Percentiles rank a stretch among this genome's conserved stretches.
phyloP scores from a whole-genome alignment of 2,797 vertebrate genomes.

The Discoglossus pictus region DNA sequence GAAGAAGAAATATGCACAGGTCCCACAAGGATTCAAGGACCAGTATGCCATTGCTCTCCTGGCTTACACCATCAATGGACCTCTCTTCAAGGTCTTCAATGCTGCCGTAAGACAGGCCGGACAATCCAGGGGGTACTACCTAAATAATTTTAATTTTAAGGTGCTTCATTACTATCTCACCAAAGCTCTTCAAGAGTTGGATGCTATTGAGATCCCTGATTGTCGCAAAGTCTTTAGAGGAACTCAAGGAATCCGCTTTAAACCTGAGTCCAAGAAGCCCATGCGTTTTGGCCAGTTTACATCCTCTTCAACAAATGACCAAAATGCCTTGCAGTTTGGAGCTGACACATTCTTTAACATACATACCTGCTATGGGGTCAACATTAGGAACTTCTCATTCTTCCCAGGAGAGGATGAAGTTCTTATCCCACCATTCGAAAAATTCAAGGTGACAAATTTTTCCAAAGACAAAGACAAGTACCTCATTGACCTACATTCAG shows the following conservation, averaged over 20 bases:
- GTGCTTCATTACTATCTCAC: conserved; percentile 68
- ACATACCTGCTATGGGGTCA: conserved; percentile 60
- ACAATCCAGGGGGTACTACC: conserved; percentile 56
- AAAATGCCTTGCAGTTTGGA: conserved; percentile 48
- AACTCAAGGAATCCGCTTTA: conserved; percentile 49
- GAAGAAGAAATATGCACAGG: accelerated
- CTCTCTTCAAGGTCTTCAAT: conserved; percentile 60
- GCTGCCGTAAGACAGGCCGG: conserved; percentile 54
- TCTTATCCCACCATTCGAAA: conserved; percentile 65
- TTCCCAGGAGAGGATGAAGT: conserved; percentile 61
- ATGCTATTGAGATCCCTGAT: background rate
- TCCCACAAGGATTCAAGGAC: background rate
- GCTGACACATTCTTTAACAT: conserved; percentile 64
- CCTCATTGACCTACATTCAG: conserved; percentile 56
- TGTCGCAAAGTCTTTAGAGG: conserved; percentile 61
- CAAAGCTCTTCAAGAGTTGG: conserved; percentile 56
- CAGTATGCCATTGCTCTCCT: conserved; percentile 59
- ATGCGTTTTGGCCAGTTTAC: conserved; percentile 63
- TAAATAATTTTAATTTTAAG: conserved; percentile 65
- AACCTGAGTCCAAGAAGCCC: accelerated
- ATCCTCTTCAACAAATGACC: conserved; percentile 48
- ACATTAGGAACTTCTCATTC: conserved; percentile 60
- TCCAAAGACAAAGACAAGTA: accelerated
- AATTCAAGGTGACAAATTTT: conserved; percentile 56
- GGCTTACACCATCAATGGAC: conserved; percentile 59